Conservation (phyloP, 2,113 vertebrate species). For the Martes martes region DNA sequence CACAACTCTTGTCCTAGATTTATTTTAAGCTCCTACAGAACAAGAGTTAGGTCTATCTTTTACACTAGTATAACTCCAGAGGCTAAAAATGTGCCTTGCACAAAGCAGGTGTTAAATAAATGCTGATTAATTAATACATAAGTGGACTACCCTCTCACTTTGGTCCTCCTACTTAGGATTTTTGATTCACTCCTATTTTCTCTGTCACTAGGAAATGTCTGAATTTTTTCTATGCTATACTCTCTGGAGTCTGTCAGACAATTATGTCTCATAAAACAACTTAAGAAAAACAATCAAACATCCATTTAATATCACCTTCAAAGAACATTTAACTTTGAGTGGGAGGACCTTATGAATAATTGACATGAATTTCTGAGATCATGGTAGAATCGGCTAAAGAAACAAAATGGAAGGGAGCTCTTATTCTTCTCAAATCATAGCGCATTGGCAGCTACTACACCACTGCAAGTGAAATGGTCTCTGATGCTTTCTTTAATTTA, state of each 20-base stretch:
- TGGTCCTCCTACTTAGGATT: background rate
- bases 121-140: background rate
- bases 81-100: background rate
- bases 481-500: constrained; percentile 16
- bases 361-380: background rate
- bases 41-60: background rate
- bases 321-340: background rate
- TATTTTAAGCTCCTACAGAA: background rate
- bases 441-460: background rate
- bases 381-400: background rate
- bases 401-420: background rate
- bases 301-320: background rate
- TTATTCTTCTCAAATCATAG: background rate
- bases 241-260: background rate
- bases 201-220: background rate
- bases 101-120: background rate
- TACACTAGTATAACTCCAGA: background rate
- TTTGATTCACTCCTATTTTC: background rate
- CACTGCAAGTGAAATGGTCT: background rate
- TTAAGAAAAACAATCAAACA: background rate
- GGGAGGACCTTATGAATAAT: background rate
- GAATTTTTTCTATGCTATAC: background rate
- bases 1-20: background rate
- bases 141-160: background rate
- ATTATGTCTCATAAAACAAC: background rate